These are phyloP conservation scores for Agelas oroides DNA, from an alignment of 37 sponge, comb jelly and placozoan species.

Conservation along the genomic window DNA sequence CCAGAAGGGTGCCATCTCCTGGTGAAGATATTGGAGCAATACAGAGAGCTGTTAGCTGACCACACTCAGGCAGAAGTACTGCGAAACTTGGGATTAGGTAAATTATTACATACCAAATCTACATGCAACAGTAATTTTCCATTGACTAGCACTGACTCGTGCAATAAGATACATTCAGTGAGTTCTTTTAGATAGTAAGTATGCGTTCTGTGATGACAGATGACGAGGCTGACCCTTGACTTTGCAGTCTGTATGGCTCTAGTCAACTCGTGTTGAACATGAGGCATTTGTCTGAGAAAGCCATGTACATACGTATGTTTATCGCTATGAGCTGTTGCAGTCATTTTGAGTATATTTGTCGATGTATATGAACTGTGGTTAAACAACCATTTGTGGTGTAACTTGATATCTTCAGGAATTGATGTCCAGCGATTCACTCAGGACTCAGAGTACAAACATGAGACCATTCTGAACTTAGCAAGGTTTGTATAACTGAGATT, in stretches of 20 bases:
- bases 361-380: no score
- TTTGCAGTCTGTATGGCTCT: no score
- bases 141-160: no score
- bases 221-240: no score
- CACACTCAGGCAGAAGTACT: conserved; percentile 45
- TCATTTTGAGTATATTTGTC: no score
- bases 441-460: conserved; percentile 46
- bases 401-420: conserved; percentile 32
- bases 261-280: background rate
- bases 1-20: conserved; percentile 17
- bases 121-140: no score
- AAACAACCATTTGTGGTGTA: no score
- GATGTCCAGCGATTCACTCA: conserved; percentile 60
- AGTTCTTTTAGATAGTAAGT: no score
- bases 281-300: background rate
- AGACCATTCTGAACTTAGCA: conserved; percentile 56
- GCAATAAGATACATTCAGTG: no score
- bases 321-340: no score
- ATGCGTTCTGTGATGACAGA: no score
- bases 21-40: conserved; percentile 54
- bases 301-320: background rate
- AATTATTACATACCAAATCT: no score
- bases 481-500: conserved; percentile 39
- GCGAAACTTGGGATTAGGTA: conserved; percentile 51
- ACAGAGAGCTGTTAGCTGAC: conserved; percentile 36